Evolutionary conservation across 1,140 invertebrate species (phyloP).

Genomic region (Nephotettix cincticeps): DNA sequence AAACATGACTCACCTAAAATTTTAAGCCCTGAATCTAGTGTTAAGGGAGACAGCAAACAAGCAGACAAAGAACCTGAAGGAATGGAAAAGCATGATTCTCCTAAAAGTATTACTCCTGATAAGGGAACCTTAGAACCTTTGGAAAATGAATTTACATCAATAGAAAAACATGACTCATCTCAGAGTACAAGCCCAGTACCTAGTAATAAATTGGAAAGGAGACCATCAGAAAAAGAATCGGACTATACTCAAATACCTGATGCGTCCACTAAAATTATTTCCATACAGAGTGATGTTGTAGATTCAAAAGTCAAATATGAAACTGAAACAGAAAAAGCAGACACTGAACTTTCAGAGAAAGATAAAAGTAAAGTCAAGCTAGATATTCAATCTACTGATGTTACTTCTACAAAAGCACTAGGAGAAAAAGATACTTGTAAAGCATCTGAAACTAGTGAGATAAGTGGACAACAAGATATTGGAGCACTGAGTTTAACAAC

Average conservation of each 20-base stretch:
- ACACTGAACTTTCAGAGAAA: background rate
- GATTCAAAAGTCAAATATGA: background rate
- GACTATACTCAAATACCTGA: background rate
- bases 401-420: too few relatives aligned
- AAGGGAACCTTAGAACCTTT: background rate
- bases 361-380: background rate
- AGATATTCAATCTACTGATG: too few relatives aligned
- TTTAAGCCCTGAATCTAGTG: background rate
- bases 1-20: background rate
- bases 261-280: too few relatives aligned
- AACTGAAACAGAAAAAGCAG: background rate
- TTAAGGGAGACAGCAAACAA: background rate
- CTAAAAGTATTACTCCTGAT: conserved; percentile 20
- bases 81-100: background rate
- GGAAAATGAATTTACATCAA: background rate
- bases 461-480: too few relatives aligned
- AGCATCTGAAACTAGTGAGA: too few relatives aligned
- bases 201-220: too few relatives aligned
- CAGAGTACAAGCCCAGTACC: background rate
- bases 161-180: background rate
- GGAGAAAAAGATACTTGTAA: too few relatives aligned
- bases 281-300: background rate
- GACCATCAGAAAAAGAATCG: background rate
- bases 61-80: background rate
- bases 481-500: too few relatives aligned